Conservation (phyloP, 1,140 invertebrate species). For the Drosophila kikkawai region DNA sequence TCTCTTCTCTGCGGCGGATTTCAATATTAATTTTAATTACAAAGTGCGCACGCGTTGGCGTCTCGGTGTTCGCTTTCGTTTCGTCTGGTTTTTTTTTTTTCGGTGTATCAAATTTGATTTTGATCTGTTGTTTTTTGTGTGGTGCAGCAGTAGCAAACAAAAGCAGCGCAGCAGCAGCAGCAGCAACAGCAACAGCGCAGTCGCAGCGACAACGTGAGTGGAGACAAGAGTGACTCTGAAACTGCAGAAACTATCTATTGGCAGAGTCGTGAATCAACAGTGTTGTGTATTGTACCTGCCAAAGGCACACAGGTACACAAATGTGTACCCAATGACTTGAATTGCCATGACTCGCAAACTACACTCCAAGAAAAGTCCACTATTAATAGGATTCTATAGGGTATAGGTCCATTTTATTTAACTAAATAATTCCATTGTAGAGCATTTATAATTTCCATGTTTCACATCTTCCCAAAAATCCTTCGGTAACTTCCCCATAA, state of each 20-base stretch:
- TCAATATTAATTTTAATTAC: slow-evolving; percentile 34
- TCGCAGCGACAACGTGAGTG: slow-evolving; percentile 29
- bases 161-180: neutral
- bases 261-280: slow-evolving; percentile 42
- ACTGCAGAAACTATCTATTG: slow-evolving; percentile 34
- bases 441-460: neutral
- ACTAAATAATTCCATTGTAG: neutral
- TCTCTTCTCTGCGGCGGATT: slow-evolving; percentile 12
- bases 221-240: slow-evolving; percentile 26
- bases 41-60: slow-evolving; percentile 59
- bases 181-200: slow-evolving; percentile 18
- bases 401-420: neutral
- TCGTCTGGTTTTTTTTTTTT: slow-evolving; percentile 31
- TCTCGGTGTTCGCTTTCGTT: slow-evolving; percentile 26
- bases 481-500: neutral
- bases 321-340: slow-evolving; percentile 21
- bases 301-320: slow-evolving; percentile 29
- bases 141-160: slow-evolving; percentile 18
- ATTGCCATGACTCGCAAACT: slow-evolving; percentile 6
- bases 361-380: neutral
- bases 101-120: slow-evolving; percentile 40
- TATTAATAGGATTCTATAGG: neutral
- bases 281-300: slow-evolving; percentile 17
- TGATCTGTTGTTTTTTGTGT: slow-evolving; percentile 33
- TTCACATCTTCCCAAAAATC: neutral